These are phyloP conservation scores for Tetrao urogallus DNA, from an alignment of 2,113 vertebrate species.

Conservation along the genomic window DNA sequence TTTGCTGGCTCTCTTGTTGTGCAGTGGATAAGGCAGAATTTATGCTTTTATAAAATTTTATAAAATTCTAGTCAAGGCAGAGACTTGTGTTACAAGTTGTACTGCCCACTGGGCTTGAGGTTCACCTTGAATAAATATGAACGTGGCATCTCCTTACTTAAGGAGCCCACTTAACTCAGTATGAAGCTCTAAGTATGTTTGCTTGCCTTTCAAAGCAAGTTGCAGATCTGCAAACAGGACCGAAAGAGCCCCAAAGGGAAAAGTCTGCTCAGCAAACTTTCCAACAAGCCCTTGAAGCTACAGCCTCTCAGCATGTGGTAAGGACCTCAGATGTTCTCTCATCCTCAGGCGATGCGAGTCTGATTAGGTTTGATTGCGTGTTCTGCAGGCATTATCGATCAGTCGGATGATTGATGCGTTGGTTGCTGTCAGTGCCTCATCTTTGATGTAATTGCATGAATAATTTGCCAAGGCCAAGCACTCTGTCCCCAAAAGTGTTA, in stretches of 20 bases:
- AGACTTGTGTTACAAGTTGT: neutral
- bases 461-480: constrained; percentile 73
- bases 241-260: constrained; percentile 1
- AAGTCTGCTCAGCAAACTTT: constrained; percentile 9
- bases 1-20: neutral
- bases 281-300: constrained; percentile 28
- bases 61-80: neutral
- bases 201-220: neutral
- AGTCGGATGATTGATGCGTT: constrained; percentile 66
- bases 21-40: neutral
- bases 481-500: constrained; percentile 74
- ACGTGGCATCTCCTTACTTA: neutral
- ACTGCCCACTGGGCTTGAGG: neutral
- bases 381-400: constrained; percentile 74
- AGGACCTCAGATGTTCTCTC: constrained; percentile 51
- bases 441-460: constrained; percentile 75
- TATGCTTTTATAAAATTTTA: neutral
- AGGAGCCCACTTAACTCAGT: accelerated
- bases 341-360: constrained; percentile 27
- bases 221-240: neutral
- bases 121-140: neutral
- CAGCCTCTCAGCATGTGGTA: neutral
- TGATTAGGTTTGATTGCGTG: constrained; percentile 75
- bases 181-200: neutral
- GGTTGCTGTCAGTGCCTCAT: constrained; percentile 67